Percentiles rank a stretch among this genome's conserved stretches.
Conservation (phyloP, 92 coral and sea anemone genomes). For the Montipora capitata region DNA sequence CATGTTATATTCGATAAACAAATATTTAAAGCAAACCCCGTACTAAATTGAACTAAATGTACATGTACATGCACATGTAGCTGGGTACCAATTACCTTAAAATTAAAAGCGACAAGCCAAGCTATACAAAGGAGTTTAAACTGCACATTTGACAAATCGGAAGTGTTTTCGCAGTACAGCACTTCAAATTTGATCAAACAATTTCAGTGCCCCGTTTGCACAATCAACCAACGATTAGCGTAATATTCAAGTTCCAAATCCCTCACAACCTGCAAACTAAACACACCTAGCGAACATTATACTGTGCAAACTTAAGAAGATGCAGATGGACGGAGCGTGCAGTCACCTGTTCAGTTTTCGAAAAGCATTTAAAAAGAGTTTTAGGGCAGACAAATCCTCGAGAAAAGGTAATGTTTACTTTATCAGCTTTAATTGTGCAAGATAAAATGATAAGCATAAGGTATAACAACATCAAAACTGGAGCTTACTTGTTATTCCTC, state of each 20-base stretch:
- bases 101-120: background rate
- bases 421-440: background rate
- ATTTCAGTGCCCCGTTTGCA: slow-evolving; percentile 26
- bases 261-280: slow-evolving; percentile 6
- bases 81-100: slow-evolving; percentile 1
- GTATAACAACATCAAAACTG: slow-evolving; percentile 18
- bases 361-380: slow-evolving; percentile 17
- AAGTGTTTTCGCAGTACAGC: background rate
- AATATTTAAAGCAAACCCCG: background rate
- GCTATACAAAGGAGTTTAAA: background rate
- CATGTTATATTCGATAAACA: background rate
- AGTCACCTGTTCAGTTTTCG: slow-evolving; percentile 15
- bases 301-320: slow-evolving; percentile 13
- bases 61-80: slow-evolving; percentile 6
- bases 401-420: background rate
- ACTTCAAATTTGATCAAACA: slow-evolving; percentile 16
- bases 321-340: slow-evolving; percentile 14
- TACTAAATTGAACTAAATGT: background rate
- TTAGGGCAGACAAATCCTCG: slow-evolving; percentile 18
- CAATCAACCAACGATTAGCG: slow-evolving; percentile 2
- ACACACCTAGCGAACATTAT: slow-evolving; percentile 16
- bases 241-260: background rate
- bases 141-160: slow-evolving; percentile 1
- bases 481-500: slow-evolving; percentile 21
- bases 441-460: slow-evolving; percentile 19